phyloP scores from a whole-genome alignment of 2,113 vertebrate genomes.

The Tinamus guttatus region DNA sequence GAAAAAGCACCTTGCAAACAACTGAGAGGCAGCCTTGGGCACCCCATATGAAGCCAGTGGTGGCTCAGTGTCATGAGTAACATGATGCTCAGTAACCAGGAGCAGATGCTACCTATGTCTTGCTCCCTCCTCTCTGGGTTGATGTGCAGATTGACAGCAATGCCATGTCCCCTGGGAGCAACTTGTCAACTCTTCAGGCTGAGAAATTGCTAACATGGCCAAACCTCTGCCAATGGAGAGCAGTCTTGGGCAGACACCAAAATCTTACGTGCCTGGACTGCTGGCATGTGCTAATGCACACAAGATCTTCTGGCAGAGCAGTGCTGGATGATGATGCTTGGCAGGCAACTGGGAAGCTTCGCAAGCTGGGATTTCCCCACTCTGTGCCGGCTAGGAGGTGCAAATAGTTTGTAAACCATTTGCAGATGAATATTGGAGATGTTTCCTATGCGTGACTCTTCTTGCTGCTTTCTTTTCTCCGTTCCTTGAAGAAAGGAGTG shows the following conservation, averaged over 20 bases:
- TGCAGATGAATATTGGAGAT: background rate
- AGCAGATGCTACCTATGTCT: background rate
- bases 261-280: background rate
- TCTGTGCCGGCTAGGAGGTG: background rate
- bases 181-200: background rate
- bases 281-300: rapidly evolving
- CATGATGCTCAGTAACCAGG: background rate
- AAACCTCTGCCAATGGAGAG: background rate
- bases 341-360: background rate
- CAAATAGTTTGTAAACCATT: rapidly evolving
- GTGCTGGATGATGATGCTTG: background rate
- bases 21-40: rapidly evolving
- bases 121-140: rapidly evolving
- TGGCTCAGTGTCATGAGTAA: rapidly evolving
- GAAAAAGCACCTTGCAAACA: background rate
- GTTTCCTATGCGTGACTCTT: background rate
- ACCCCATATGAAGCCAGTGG: background rate
- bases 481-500: background rate
- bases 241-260: background rate
- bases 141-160: background rate
- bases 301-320: background rate
- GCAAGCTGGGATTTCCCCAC: background rate
- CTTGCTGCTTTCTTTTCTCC: background rate
- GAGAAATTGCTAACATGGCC: background rate
- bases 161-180: background rate